Evolutionary conservation across 2,113 vertebrate genomes (phyloP).

Genomic region (Megaceryle torquata): DNA sequence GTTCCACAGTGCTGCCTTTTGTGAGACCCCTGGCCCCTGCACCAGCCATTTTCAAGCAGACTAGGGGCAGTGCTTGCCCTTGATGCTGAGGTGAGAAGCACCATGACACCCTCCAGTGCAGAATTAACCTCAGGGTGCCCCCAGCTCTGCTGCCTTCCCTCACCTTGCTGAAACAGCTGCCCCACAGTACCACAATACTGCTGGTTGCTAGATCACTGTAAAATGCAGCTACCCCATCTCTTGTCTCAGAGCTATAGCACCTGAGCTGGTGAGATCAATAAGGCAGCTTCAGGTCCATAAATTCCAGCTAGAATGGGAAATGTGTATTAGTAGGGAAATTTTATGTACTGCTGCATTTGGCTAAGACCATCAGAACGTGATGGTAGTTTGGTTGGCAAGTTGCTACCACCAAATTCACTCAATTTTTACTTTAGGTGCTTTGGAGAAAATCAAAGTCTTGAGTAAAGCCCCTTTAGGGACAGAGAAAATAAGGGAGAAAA

Average conservation of each 20-base stretch:
- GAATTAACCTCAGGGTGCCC: neutral
- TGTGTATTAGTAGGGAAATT: neutral
- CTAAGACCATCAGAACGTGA: neutral
- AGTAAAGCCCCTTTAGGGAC: neutral
- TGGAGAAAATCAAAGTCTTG: neutral
- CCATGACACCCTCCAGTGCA: neutral
- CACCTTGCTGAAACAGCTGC: neutral
- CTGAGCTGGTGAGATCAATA: rapidly evolving
- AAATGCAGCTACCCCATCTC: neutral
- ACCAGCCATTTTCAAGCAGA: neutral
- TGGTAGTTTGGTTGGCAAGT: neutral
- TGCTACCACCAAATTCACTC: neutral
- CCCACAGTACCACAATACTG: neutral
- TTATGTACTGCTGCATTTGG: neutral
- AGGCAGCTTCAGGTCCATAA: neutral
- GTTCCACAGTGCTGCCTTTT: neutral
- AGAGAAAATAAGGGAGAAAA: neutral
- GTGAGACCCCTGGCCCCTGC: rapidly evolving
- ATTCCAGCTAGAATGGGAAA: neutral
- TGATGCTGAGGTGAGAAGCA: neutral
- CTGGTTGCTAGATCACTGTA: neutral
- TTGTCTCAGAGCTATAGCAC: neutral
- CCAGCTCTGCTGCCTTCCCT: neutral
- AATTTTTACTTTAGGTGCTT: neutral
- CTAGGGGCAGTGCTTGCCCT: neutral